phyloP scores from a whole-genome alignment of 2,888 invertebrate species.

The Apodemia duryi region DNA sequence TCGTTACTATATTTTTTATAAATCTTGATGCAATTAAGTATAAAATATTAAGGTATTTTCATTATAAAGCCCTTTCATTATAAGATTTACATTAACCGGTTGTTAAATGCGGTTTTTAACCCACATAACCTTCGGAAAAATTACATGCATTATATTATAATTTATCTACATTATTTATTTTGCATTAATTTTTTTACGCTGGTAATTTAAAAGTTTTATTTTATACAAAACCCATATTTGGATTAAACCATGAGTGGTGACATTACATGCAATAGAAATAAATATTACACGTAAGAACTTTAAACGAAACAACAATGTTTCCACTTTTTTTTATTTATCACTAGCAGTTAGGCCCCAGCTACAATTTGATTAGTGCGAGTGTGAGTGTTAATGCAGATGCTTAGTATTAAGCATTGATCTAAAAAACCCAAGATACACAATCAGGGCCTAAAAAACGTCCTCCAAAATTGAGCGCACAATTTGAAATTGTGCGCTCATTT shows the following conservation, averaged over 20 bases:
- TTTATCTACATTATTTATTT: constrained; percentile 3
- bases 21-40: constrained; percentile 9
- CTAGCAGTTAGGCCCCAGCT: too few relatives aligned
- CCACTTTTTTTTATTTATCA: too few relatives aligned
- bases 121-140: constrained; percentile 7
- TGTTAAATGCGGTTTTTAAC: constrained; percentile 5
- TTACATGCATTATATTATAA: not conserved
- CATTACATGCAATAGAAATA: not conserved
- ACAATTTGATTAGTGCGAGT: too few relatives aligned
- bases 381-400: too few relatives aligned
- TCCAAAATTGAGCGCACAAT: too few relatives aligned
- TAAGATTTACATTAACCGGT: constrained; percentile 10
- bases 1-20: not conserved
- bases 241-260: not conserved
- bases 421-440: too few relatives aligned
- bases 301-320: too few relatives aligned
- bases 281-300: not conserved
- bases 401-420: too few relatives aligned
- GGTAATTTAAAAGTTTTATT: not conserved
- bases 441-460: too few relatives aligned
- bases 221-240: not conserved
- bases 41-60: constrained; percentile 12
- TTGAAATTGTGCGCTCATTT: too few relatives aligned
- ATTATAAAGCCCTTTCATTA: constrained; percentile 4
- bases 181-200: not conserved